A percentile compares a stretch with the other conserved stretches of the same genome.
These are phyloP conservation scores for Eupleurogrammus muticus DNA, from an alignment of 2,797 vertebrate species.

Conservation along the genomic window DNA sequence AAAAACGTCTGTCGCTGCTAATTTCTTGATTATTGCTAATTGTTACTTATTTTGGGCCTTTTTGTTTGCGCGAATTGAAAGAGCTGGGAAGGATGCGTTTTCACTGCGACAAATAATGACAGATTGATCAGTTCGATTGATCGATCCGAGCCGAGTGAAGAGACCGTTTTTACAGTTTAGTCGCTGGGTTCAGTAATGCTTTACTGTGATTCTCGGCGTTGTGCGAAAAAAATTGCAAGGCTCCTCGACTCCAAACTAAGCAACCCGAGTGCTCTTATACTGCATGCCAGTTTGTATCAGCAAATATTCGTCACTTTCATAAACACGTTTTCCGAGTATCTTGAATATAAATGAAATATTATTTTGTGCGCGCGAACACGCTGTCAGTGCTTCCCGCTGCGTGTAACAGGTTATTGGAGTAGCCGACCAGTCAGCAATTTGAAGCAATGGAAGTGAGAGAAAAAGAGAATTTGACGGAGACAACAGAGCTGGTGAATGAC, in stretches of 20 bases:
- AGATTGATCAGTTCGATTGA: too few relatives aligned
- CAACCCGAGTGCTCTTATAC: conserved; percentile 20
- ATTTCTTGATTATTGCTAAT: too few relatives aligned
- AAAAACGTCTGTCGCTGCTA: too few relatives aligned
- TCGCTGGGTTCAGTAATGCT: conserved; percentile 31
- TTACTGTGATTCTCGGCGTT: conserved; percentile 43
- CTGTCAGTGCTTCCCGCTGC: conserved; percentile 47
- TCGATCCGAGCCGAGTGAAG: too few relatives aligned
- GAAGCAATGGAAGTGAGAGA: conserved; percentile 50
- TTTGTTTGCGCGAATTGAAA: too few relatives aligned
- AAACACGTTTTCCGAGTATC: conserved; percentile 46
- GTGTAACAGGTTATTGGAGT: conserved; percentile 62
- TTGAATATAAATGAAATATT: conserved; percentile 62
- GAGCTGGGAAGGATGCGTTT: too few relatives aligned
- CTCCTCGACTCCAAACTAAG: conserved; percentile 35
- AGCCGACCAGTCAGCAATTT: conserved; percentile 70
- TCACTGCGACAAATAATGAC: too few relatives aligned
- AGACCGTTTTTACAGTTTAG: conserved; percentile 22
- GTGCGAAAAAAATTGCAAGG: conserved; percentile 24
- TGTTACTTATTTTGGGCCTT: too few relatives aligned
- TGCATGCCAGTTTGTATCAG: conserved; percentile 48
- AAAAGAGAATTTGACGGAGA: conserved; percentile 23
- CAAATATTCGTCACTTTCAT: conserved; percentile 43
- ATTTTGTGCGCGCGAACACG: conserved; percentile 48
- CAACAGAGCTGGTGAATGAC: conserved; percentile 48